Conservation (phyloP, 2,888 invertebrate genomes). For the Lithosia quadra region DNA sequence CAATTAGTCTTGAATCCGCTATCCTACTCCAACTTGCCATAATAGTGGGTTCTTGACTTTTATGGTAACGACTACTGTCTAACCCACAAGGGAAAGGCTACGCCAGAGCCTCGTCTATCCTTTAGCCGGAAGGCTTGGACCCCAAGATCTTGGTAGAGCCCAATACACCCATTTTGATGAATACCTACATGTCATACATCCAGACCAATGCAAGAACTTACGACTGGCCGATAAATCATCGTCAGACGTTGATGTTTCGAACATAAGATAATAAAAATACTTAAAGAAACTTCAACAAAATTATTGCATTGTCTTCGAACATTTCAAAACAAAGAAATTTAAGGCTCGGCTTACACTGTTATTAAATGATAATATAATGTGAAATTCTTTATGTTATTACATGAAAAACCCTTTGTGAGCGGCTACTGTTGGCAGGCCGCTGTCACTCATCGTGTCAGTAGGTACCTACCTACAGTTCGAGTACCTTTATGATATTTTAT, state of each 20-base stretch:
- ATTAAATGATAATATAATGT: slow-evolving; percentile 1
- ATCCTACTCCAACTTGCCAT: no score
- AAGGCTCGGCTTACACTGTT: slow-evolving; percentile 14
- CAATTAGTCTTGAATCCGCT: no score
- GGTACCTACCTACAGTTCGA: background rate
- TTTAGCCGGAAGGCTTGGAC: background rate
- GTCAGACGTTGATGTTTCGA: slow-evolving; percentile 37
- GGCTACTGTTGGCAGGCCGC: background rate
- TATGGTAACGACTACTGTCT: background rate
- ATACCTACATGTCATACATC: background rate
- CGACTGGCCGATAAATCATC: slow-evolving; percentile 23
- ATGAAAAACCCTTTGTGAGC: background rate
- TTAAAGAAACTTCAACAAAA: slow-evolving; percentile 35
- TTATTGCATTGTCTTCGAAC: slow-evolving; percentile 37
- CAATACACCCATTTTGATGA: no score
- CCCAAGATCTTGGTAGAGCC: no score
- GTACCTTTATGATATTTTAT: background rate
- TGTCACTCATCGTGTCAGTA: slow-evolving; percentile 1
- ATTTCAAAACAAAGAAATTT: slow-evolving; percentile 37
- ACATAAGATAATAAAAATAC: slow-evolving; percentile 28
- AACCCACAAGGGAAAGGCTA: background rate
- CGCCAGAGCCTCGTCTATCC: background rate
- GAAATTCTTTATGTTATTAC: background rate
- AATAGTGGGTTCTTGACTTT: no score
- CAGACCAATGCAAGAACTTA: background rate